Conservation (phyloP, 2,113 vertebrate species). For the Pseudorhombus dupliciocellatus region DNA sequence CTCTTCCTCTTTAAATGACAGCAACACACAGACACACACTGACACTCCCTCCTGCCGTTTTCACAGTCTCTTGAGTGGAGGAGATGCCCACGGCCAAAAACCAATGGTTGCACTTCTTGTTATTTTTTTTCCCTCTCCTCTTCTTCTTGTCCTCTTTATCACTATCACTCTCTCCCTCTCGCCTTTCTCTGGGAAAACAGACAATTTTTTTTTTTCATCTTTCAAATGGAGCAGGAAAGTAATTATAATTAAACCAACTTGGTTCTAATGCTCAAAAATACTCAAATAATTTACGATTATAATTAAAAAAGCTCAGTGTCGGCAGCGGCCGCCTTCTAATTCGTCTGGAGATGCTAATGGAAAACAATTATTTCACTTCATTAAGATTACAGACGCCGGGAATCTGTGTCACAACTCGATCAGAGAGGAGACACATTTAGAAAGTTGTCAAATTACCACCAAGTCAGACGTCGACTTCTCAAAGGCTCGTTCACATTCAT, state of each 20-base stretch:
- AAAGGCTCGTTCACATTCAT: conserved; percentile 34
- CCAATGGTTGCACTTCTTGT: conserved; percentile 64
- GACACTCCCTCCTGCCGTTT: conserved; percentile 63
- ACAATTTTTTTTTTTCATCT: conserved; percentile 59
- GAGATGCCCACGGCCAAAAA: conserved; percentile 73
- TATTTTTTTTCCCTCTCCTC: conserved; percentile 38
- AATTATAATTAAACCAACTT: conserved; percentile 76
- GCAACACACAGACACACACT: conserved; percentile 54
- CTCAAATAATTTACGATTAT: conserved; percentile 72
- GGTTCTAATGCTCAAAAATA: conserved; percentile 69
- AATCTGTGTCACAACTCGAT: conserved; percentile 68
- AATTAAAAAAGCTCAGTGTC: conserved; percentile 71
- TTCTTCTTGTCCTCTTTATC: conserved; percentile 28
- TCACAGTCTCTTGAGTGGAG: conserved; percentile 72
- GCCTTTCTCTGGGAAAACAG: conserved; percentile 57
- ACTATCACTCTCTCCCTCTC: conserved; percentile 41
- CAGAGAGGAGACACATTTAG: conserved; percentile 65
- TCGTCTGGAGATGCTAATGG: conserved; percentile 68
- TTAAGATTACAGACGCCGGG: conserved; percentile 71
- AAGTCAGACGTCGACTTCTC: conserved; percentile 48
- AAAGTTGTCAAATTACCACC: conserved; percentile 71
- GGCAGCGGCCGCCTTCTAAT: conserved; percentile 49
- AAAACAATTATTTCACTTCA: conserved; percentile 80
- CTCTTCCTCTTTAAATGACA: conserved; percentile 66
- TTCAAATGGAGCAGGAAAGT: conserved; percentile 66